A percentile compares a stretch with the other conserved stretches of the same genome.
These are phyloP conservation scores for Drosophila nigrodunni DNA, from an alignment of 1,140 invertebrate genomes.

Conservation along the genomic window DNA sequence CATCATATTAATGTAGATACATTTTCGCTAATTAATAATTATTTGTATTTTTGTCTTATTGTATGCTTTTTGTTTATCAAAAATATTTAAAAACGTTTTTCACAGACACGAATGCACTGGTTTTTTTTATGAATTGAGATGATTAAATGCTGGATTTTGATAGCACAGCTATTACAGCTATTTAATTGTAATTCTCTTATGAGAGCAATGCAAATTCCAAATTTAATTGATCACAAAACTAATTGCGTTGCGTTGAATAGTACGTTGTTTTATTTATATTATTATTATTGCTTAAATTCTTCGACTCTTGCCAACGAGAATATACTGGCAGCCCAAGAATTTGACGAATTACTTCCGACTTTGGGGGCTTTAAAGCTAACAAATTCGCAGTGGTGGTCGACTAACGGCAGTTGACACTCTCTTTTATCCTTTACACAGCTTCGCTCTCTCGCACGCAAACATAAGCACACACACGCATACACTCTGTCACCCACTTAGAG, in stretches of 20 bases:
- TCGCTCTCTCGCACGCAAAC: too few relatives aligned
- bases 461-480: too few relatives aligned
- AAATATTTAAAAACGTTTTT: too few relatives aligned
- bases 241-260: neutral
- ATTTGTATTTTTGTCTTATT: neutral
- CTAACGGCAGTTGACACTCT: neutral
- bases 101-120: too few relatives aligned
- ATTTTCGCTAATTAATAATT: conserved; percentile 28
- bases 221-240: conserved; percentile 2
- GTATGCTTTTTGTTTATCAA: too few relatives aligned
- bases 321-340: conserved; percentile 63
- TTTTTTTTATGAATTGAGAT: too few relatives aligned
- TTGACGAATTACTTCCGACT: conserved; percentile 67
- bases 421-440: neutral
- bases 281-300: conserved; percentile 5
- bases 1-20: conserved; percentile 38
- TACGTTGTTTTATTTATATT: too few relatives aligned
- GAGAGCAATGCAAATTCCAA: too few relatives aligned
- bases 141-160: too few relatives aligned
- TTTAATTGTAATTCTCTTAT: too few relatives aligned
- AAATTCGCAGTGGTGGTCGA: conserved; percentile 42
- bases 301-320: conserved; percentile 56
- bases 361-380: conserved; percentile 56
- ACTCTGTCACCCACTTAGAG: neutral
- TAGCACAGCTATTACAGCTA: too few relatives aligned